Percentiles rank a stretch among this genome's conserved stretches.
Conservation (phyloP, 2,888 invertebrate genomes). For the Drosophila paracracens region DNA sequence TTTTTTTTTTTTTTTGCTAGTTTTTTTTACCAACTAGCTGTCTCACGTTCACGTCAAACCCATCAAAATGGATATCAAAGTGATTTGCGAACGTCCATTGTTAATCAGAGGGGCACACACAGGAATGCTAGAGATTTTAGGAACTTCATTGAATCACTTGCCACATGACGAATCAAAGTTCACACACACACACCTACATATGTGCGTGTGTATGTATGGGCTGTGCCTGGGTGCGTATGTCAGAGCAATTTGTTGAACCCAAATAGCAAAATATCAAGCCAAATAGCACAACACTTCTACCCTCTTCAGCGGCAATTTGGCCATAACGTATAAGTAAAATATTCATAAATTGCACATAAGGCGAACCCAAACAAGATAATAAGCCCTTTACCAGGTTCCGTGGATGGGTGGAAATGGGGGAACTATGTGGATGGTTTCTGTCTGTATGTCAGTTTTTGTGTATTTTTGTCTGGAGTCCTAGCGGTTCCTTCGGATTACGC, state of each 20-base stretch:
- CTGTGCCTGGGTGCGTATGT: constrained; percentile 34
- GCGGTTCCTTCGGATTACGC: constrained; percentile 27
- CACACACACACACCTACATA: constrained; percentile 10
- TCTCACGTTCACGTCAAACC: background rate
- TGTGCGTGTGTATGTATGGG: constrained; percentile 3
- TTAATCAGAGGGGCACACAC: constrained; percentile 24
- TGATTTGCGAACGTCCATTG: constrained; percentile 16
- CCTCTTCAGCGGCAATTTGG: constrained; percentile 15
- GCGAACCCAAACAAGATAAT: constrained; percentile 54
- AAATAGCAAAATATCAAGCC: constrained; percentile 39
- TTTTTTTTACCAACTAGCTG: background rate
- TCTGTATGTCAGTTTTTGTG: background rate
- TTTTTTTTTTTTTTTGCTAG: too few relatives aligned
- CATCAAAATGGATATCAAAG: constrained; percentile 5
- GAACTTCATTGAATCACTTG: constrained; percentile 24
- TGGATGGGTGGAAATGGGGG: background rate
- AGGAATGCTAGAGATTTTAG: constrained; percentile 29
- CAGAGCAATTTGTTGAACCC: constrained; percentile 58
- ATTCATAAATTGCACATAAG: constrained; percentile 66
- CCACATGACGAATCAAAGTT: constrained; percentile 49
- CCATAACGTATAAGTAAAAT: constrained; percentile 54
- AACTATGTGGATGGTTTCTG: constrained; percentile 8
- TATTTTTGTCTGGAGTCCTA: constrained; percentile 12
- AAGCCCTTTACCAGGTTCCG: constrained; percentile 36
- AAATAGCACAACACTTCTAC: constrained; percentile 22